Evolutionary conservation across 2,797 vertebrate species (phyloP).

Genomic region (Nannoperca obscura): DNA sequence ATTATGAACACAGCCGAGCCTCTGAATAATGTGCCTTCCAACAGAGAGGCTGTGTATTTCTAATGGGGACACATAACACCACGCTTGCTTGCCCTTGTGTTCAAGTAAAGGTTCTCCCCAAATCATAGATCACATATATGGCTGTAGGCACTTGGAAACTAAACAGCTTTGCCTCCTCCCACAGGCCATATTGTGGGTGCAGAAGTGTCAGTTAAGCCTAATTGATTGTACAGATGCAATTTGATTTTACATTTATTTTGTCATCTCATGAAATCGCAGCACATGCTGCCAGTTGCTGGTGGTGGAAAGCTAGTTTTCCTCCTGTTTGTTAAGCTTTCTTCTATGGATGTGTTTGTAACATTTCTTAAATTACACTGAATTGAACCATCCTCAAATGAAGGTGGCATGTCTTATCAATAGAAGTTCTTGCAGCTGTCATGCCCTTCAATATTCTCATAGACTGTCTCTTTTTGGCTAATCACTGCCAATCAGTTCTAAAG

Average conservation of each 20-base stretch:
- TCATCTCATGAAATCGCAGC: conserved; percentile 18
- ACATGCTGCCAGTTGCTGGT: neutral
- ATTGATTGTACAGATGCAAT: conserved; percentile 53
- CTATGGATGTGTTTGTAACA: neutral
- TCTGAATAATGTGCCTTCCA: conserved; percentile 68
- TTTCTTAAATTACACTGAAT: conserved; percentile 7
- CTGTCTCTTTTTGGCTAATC: conserved; percentile 43
- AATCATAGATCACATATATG: conserved; percentile 64
- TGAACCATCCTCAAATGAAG: conserved; percentile 13
- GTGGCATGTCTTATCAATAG: conserved; percentile 23
- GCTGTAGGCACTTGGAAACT: conserved; percentile 28
- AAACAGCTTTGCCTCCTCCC: conserved; percentile 52
- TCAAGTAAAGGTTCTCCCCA: conserved; percentile 54
- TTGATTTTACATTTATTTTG: conserved; percentile 52
- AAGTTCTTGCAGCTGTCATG: conserved; percentile 13
- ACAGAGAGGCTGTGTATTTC: conserved; percentile 48
- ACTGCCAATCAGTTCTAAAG: conserved; percentile 47
- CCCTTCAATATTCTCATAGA: conserved; percentile 28
- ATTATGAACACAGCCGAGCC: conserved; percentile 59
- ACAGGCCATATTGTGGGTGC: conserved; percentile 45
- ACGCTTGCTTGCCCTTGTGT: conserved; percentile 59
- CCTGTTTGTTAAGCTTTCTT: neutral
- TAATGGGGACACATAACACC: conserved; percentile 38
- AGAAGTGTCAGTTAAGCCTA: conserved; percentile 56
- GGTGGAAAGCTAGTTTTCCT: conserved; percentile 7